Conservation (phyloP, 2,797 vertebrate genomes). For the Cynopterus sphinx region DNA sequence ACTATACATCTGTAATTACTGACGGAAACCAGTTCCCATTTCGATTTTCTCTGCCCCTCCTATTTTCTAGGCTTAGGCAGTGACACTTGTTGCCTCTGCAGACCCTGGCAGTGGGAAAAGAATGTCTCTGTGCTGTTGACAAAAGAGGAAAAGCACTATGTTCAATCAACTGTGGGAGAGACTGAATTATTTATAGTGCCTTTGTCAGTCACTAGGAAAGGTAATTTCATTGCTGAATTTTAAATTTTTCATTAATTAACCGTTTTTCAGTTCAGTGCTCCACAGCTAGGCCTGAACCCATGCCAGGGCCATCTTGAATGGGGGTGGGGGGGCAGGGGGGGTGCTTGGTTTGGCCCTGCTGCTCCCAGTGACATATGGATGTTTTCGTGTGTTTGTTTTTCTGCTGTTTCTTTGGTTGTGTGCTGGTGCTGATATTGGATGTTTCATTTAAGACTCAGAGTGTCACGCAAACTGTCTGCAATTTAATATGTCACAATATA, state of each 20-base stretch:
- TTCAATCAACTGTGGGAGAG: conserved; percentile 82
- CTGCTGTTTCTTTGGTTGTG: conserved; percentile 37
- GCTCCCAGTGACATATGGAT: conserved; percentile 61
- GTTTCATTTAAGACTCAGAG: conserved; percentile 72
- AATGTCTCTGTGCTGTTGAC: conserved; percentile 59
- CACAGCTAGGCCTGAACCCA: conserved; percentile 72
- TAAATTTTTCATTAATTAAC: conserved; percentile 87
- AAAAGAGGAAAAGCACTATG: conserved; percentile 66
- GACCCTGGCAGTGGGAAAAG: neutral
- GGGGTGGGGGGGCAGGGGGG: neutral
- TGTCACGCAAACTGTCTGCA: conserved; percentile 64
- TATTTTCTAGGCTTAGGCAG: neutral
- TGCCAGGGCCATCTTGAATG: conserved; percentile 74
- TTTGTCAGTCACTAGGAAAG: conserved; percentile 82
- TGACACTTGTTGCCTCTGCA: conserved; percentile 42
- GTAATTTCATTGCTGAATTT: conserved; percentile 85
- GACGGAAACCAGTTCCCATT: neutral
- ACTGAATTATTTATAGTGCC: conserved; percentile 82
- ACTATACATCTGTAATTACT: neutral
- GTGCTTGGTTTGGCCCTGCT: conserved; percentile 57
- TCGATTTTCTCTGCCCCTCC: neutral
- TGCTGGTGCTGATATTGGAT: conserved; percentile 50
- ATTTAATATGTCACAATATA: conserved; percentile 76
- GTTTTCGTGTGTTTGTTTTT: conserved; percentile 74
- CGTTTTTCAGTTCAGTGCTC: conserved; percentile 83